phyloP scores from a whole-genome alignment of 2,888 invertebrate species.

The Ceriagrion tenellum region DNA sequence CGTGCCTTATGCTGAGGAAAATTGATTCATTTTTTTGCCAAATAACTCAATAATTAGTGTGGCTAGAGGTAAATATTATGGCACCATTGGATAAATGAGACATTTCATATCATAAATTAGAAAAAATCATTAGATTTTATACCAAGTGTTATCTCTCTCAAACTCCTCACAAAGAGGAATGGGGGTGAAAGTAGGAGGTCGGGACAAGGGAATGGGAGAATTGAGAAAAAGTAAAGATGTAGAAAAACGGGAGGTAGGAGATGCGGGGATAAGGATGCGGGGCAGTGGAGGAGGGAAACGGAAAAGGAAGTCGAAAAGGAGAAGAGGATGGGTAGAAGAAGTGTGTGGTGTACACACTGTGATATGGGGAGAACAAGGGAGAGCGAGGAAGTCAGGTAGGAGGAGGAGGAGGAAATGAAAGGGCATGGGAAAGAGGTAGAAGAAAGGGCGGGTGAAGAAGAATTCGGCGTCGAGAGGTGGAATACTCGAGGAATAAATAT shows the following conservation, averaged over 20 bases:
- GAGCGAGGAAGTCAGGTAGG: background rate
- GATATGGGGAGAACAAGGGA: background rate
- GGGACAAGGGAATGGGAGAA: background rate
- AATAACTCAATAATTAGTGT: too few species aligned
- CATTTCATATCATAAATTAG: too few species aligned
- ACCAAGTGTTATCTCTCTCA: too few species aligned
- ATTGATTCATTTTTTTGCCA: too few species aligned
- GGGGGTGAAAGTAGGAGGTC: too few species aligned
- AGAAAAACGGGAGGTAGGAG: background rate
- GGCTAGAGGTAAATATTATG: too few species aligned
- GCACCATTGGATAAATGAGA: too few species aligned
- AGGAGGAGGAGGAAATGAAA: background rate
- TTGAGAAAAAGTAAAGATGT: background rate
- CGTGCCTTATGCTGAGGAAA: too few species aligned
- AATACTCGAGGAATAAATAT: constrained; percentile 32
- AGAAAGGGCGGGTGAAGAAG: background rate
- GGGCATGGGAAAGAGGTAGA: too few species aligned
- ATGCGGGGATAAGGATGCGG: background rate
- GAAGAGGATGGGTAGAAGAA: background rate
- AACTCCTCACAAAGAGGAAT: too few species aligned
- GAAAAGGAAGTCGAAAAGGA: background rate
- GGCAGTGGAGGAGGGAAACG: background rate
- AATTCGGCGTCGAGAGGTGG: background rate
- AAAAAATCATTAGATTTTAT: too few species aligned
- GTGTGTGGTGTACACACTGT: background rate